These are phyloP conservation scores for Xanthorhoe spadicearia DNA, from an alignment of 2,888 invertebrate species.

Conservation along the genomic window DNA sequence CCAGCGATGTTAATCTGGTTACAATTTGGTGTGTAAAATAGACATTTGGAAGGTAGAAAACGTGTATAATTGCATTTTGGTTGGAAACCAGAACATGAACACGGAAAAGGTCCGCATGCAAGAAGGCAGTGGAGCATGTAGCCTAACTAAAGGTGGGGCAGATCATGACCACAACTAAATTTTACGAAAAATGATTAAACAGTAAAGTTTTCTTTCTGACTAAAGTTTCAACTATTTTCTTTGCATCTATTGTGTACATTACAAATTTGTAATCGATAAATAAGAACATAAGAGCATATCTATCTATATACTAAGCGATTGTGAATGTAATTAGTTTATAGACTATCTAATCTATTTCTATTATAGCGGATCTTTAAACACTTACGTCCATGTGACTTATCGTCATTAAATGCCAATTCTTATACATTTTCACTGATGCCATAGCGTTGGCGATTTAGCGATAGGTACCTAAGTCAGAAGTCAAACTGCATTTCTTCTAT, in stretches of 20 bases:
- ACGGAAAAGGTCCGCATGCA: slow-evolving; percentile 64
- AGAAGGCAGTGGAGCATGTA: slow-evolving; percentile 57
- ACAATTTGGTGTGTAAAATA: slow-evolving; percentile 38
- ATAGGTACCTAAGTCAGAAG: too few species aligned
- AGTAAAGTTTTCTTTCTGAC: neutral
- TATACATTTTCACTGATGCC: too few species aligned
- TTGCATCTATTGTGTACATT: neutral
- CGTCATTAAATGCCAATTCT: too few species aligned
- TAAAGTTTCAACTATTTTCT: neutral
- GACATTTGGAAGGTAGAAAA: slow-evolving; percentile 38
- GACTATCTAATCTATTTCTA: too few species aligned
- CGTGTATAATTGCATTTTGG: slow-evolving; percentile 50
- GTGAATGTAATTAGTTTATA: too few species aligned
- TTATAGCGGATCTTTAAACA: too few species aligned
- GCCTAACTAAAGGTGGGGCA: slow-evolving; percentile 2
- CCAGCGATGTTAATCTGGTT: slow-evolving; percentile 41
- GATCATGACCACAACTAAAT: neutral
- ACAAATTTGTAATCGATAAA: too few species aligned
- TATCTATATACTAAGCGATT: too few species aligned
- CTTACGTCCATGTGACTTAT: too few species aligned
- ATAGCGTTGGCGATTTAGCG: too few species aligned
- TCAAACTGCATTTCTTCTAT: too few species aligned
- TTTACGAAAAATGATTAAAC: neutral
- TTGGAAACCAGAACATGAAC: slow-evolving; percentile 59
- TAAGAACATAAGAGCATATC: too few species aligned